A percentile compares a stretch with the other conserved stretches of the same genome.
phyloP scores from a whole-genome alignment of 1,140 invertebrate genomes.

The Drosophila asahinai region DNA sequence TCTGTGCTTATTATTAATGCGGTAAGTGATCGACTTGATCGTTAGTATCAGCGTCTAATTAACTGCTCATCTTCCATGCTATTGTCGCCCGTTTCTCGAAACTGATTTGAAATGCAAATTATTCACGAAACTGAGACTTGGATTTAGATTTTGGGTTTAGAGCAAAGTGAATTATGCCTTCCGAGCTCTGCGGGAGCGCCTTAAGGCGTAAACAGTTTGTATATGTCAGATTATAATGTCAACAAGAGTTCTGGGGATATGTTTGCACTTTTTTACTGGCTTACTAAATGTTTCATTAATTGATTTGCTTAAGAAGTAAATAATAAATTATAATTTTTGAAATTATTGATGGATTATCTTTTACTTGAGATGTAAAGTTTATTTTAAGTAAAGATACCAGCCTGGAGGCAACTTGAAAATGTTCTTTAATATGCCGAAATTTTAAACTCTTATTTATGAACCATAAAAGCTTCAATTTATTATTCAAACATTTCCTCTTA shows the following conservation, averaged over 20 bases:
- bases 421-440: not conserved
- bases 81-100: conserved; percentile 4
- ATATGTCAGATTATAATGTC: conserved; percentile 27
- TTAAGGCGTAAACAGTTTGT: conserved; percentile 11
- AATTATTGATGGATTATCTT: no score
- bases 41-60: conserved; percentile 28
- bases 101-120: conserved; percentile 55
- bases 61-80: conserved; percentile 31
- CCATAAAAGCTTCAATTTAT: not conserved
- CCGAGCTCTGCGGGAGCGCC: conserved; percentile 1
- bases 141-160: conserved; percentile 13
- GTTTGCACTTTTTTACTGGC: not conserved
- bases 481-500: not conserved
- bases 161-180: conserved; percentile 34
- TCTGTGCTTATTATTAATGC: conserved; percentile 26
- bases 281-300: not conserved
- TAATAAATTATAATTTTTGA: not conserved
- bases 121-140: conserved; percentile 14
- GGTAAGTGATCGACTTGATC: conserved; percentile 34
- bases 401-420: no score
- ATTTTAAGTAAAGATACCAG: no score
- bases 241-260: not conserved
- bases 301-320: no score
- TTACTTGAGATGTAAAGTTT: no score
- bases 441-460: not conserved